phyloP scores from a whole-genome alignment of 2,888 invertebrate species.

The Helicoverpa assulta region DNA sequence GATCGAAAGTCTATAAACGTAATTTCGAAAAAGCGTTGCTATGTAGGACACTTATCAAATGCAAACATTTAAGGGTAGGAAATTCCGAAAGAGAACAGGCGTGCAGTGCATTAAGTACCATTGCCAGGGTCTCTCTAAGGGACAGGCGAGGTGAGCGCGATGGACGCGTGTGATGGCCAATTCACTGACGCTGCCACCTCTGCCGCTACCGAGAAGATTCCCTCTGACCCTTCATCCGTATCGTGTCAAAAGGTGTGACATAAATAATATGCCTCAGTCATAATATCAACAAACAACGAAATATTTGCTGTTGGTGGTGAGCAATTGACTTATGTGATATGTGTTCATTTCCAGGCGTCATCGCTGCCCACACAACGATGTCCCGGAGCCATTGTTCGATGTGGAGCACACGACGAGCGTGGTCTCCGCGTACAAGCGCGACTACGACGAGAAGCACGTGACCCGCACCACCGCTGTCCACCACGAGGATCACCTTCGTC shows the following conservation, averaged over 20 bases:
- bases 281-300: too few relatives aligned
- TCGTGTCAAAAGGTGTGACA: slow-evolving; percentile 81
- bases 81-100: slow-evolving; percentile 51
- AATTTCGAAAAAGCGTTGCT: background rate
- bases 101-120: slow-evolving; percentile 64
- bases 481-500: slow-evolving; percentile 93
- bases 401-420: slow-evolving; percentile 89
- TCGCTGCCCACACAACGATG: slow-evolving; percentile 94
- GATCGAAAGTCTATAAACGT: background rate
- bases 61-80: slow-evolving; percentile 19
- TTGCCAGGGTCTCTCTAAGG: slow-evolving; percentile 63
- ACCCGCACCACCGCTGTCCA: slow-evolving; percentile 90
- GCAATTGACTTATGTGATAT: slow-evolving; percentile 4
- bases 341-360: slow-evolving; percentile 91
- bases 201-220: slow-evolving; percentile 81
- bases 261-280: background rate
- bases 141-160: slow-evolving; percentile 72
- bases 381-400: slow-evolving; percentile 91
- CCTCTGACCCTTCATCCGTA: slow-evolving; percentile 83
- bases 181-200: slow-evolving; percentile 83
- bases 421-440: slow-evolving; percentile 91
- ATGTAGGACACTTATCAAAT: slow-evolving; percentile 39
- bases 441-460: slow-evolving; percentile 92
- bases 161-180: slow-evolving; percentile 87
- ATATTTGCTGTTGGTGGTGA: background rate